Conservation (phyloP, 2,888 invertebrate species). For the Drosophila fungiperda region DNA sequence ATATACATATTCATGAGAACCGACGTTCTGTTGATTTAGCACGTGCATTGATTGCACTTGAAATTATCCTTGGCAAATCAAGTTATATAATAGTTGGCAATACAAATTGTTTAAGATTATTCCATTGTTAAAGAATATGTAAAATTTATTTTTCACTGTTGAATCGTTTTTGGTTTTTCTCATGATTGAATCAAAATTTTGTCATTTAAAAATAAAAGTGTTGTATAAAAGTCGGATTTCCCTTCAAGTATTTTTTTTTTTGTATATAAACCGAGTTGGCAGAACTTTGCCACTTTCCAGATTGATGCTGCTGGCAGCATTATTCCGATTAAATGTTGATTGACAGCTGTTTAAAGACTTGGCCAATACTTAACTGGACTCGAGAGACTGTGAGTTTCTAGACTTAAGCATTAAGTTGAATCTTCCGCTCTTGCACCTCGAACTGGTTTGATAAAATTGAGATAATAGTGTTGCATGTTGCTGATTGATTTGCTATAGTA, state of each 20-base stretch:
- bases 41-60: background rate
- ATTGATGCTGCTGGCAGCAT: conserved; percentile 2
- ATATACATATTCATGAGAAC: background rate
- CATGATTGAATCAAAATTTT: background rate
- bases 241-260: background rate
- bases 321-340: conserved; percentile 47
- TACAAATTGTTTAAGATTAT: background rate
- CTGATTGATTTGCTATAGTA: conserved; percentile 38
- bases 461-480: conserved; percentile 68
- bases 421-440: conserved; percentile 31
- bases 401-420: conserved; percentile 7
- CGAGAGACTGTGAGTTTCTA: conserved; percentile 40
- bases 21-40: background rate
- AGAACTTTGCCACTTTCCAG: background rate
- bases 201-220: background rate
- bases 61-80: background rate
- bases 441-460: conserved; percentile 40
- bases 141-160: background rate
- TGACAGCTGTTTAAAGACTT: conserved; percentile 51
- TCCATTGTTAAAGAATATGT: background rate
- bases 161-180: background rate
- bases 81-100: background rate
- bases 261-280: background rate
- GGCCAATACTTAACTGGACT: conserved; percentile 27
- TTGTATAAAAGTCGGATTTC: background rate